Conservation (phyloP, 2,113 vertebrate genomes). For the Brachionichthys hirsutus region DNA sequence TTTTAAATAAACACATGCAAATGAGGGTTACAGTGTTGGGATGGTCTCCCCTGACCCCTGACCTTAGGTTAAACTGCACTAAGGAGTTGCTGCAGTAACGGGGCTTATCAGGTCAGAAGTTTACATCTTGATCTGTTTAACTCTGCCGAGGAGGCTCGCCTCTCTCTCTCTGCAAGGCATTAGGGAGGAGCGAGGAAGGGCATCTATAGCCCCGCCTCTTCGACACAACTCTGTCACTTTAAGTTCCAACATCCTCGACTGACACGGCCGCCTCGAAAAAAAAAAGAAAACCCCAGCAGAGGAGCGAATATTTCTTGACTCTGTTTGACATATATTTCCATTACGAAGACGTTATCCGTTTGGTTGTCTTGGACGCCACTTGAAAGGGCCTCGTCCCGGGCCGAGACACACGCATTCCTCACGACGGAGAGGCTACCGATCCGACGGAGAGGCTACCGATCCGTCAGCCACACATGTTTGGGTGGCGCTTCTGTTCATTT, state of each 20-base stretch:
- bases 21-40: background rate
- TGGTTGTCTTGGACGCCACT: slow-evolving; percentile 35
- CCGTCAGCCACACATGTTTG: slow-evolving; percentile 46
- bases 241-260: slow-evolving; percentile 56
- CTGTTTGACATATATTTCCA: slow-evolving; percentile 34
- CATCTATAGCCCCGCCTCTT: slow-evolving; percentile 58
- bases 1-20: background rate
- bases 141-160: slow-evolving; percentile 29
- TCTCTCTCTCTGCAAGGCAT: slow-evolving; percentile 43
- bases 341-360: slow-evolving; percentile 45
- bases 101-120: slow-evolving; percentile 62
- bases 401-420: slow-evolving; percentile 45
- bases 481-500: slow-evolving; percentile 32
- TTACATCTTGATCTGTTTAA: slow-evolving; percentile 68
- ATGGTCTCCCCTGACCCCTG: slow-evolving; percentile 32
- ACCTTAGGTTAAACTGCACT: slow-evolving; percentile 43
- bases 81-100: slow-evolving; percentile 43
- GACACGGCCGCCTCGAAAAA: slow-evolving; percentile 61
- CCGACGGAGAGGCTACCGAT: slow-evolving; percentile 32
- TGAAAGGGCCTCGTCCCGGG: slow-evolving; percentile 33
- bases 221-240: slow-evolving; percentile 75
- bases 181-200: slow-evolving; percentile 48
- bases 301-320: slow-evolving; percentile 4
- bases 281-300: slow-evolving; percentile 64
- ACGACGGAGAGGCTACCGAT: slow-evolving; percentile 37